Evolutionary conservation across 2,888 invertebrate species (phyloP).

Genomic region (Argynnis bischoffii): DNA sequence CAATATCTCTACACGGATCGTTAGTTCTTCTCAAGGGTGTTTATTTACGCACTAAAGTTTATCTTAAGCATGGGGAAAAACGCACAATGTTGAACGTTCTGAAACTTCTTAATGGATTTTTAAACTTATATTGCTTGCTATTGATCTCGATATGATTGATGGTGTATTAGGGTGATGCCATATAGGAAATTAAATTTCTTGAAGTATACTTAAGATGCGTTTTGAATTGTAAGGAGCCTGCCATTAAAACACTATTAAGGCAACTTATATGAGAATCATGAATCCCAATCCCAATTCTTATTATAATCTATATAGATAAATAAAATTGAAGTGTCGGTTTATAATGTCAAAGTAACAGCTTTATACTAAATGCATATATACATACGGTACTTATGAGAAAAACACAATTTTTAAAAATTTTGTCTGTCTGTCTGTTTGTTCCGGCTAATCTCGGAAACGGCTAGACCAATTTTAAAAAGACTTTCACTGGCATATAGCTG

Average conservation of each 20-base stretch:
- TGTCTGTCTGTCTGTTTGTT: too few relatives aligned
- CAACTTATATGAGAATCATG: background rate
- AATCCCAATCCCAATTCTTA: too few relatives aligned
- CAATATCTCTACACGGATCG: conserved; percentile 72
- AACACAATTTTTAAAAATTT: too few relatives aligned
- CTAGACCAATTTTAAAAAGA: too few relatives aligned
- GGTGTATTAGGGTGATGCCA: conserved; percentile 25
- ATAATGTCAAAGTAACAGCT: too few relatives aligned
- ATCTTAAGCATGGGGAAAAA: conserved; percentile 43
- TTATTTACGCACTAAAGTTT: conserved; percentile 57
- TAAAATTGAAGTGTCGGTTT: too few relatives aligned
- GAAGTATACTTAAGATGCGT: conserved; percentile 15
- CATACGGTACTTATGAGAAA: too few relatives aligned
- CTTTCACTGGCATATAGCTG: too few relatives aligned
- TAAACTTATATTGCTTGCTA: conserved; percentile 63
- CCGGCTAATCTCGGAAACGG: too few relatives aligned
- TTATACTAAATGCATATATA: too few relatives aligned
- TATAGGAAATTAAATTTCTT: conserved; percentile 34
- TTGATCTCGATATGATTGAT: conserved; percentile 55
- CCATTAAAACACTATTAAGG: background rate
- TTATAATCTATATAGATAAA: too few relatives aligned
- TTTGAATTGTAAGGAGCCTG: background rate
- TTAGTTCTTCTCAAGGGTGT: conserved; percentile 72
- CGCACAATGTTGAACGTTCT: conserved; percentile 42
- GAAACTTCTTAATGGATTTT: conserved; percentile 68